A percentile compares a stretch with the other conserved stretches of the same genome.
Evolutionary conservation across 2,797 vertebrate genomes (phyloP).

Genomic region (Nyctibius grandis): DNA sequence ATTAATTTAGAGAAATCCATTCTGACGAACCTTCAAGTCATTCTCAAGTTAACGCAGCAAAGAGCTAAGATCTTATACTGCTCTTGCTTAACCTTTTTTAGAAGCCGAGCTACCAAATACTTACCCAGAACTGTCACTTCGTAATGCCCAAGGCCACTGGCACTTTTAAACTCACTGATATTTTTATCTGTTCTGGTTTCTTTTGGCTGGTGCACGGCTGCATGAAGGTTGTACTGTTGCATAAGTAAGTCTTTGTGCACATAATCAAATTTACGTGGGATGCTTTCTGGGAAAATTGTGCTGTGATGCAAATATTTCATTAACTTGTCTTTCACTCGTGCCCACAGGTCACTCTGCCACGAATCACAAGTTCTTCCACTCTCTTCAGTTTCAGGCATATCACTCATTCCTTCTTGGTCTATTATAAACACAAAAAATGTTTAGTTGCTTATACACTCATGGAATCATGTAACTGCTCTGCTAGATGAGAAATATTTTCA

Average conservation of each 20-base stretch:
- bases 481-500: not conserved
- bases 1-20: not conserved
- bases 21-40: not conserved
- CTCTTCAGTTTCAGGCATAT: not conserved
- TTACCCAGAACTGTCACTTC: conserved; percentile 87
- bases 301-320: conserved; percentile 73
- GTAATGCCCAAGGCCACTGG: conserved; percentile 76
- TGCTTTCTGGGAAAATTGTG: conserved; percentile 78
- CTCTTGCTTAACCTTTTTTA: not conserved
- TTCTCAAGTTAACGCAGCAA: not conserved
- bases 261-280: conserved; percentile 79
- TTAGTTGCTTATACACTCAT: not conserved
- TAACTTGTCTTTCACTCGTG: conserved; percentile 69
- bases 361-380: conserved; percentile 20
- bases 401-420: not conserved
- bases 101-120: not conserved
- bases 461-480: not conserved
- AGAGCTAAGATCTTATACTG: not conserved
- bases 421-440: conserved; percentile 24
- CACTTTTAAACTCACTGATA: conserved; percentile 48
- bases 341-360: conserved; percentile 86
- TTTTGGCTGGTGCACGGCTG: conserved; percentile 71
- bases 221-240: conserved; percentile 81
- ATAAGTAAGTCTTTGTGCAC: conserved; percentile 75
- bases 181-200: conserved; percentile 21